Percentiles rank a stretch among this genome's conserved stretches.
Conservation (phyloP, 2,888 invertebrate species). For the Sphinx pinastri region DNA sequence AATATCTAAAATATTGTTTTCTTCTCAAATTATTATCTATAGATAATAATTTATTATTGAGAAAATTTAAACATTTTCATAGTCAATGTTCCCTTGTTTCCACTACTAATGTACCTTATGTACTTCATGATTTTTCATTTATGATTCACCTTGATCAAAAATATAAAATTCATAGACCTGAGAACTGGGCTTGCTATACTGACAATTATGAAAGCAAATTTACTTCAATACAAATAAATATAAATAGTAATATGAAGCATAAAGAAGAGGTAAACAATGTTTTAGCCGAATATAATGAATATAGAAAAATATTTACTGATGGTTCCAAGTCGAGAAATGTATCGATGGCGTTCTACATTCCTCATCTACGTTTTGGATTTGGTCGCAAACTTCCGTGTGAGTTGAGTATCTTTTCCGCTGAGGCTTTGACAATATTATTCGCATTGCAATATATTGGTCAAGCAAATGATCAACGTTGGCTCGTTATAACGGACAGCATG, state of each 20-base stretch:
- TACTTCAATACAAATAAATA: not conserved
- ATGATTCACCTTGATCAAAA: not conserved
- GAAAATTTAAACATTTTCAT: not conserved
- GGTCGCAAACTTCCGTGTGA: not conserved
- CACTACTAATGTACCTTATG: not conserved
- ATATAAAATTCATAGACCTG: not conserved
- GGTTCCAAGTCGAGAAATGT: conserved; percentile 6
- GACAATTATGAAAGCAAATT: not conserved
- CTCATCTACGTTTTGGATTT: not conserved
- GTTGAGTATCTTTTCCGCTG: not conserved
- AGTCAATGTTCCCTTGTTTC: not conserved
- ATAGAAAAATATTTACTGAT: conserved; percentile 1
- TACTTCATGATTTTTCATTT: not conserved
- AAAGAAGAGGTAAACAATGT: not conserved
- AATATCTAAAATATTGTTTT: not conserved
- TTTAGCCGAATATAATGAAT: not conserved
- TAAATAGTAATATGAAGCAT: not conserved
- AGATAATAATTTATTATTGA: not conserved
- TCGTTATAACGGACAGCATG: not conserved
- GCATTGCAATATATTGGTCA: not conserved
- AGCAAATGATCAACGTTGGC: not conserved
- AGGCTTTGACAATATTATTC: not conserved
- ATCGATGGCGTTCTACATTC: not conserved
- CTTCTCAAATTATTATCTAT: not conserved
- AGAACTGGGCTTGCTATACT: not conserved